A percentile compares a stretch with the other conserved stretches of the same genome.
Conservation (phyloP, 2,113 vertebrate genomes). For the Thamnaconus septentrionalis region DNA sequence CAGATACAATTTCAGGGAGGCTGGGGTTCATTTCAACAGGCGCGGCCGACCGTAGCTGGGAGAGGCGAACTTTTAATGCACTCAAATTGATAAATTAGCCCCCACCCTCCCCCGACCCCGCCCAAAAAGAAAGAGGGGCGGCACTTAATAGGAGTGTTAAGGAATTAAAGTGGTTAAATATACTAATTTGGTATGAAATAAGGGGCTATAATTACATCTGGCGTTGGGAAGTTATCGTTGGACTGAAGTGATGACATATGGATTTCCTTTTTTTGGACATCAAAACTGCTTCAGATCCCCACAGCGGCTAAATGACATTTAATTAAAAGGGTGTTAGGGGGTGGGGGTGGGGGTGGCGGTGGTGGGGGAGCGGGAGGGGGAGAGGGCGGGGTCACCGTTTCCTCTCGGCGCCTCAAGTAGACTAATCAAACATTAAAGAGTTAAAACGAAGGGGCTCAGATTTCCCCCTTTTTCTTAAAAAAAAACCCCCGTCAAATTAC, state of each 20-base stretch:
- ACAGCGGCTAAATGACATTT: constrained; percentile 69
- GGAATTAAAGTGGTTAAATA: constrained; percentile 56
- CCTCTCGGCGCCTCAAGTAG: constrained; percentile 60
- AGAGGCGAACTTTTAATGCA: constrained; percentile 18
- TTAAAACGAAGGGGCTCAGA: constrained; percentile 64
- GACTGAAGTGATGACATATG: constrained; percentile 62
- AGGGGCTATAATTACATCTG: constrained; percentile 55
- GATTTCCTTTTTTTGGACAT: constrained; percentile 59
- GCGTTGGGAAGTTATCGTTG: constrained; percentile 53
- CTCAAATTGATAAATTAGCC: constrained; percentile 44
- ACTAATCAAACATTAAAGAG: constrained; percentile 71
- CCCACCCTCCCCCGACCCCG: constrained; percentile 2
- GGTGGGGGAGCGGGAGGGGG: no score
- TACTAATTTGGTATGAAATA: constrained; percentile 72
- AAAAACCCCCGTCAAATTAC: constrained; percentile 59
- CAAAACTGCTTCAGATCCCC: constrained; percentile 58
- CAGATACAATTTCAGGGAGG: no score
- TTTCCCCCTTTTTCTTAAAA: constrained; percentile 58
- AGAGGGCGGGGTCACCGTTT: no score
- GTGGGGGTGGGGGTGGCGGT: no score
- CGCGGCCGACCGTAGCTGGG: not conserved
- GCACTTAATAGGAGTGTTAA: constrained; percentile 32
- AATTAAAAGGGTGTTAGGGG: constrained; percentile 57
- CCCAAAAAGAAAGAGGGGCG: constrained; percentile 14
- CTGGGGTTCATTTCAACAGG: no score